Conservation (phyloP, 2,888 invertebrate species). For the Stramonita haemastoma region DNA sequence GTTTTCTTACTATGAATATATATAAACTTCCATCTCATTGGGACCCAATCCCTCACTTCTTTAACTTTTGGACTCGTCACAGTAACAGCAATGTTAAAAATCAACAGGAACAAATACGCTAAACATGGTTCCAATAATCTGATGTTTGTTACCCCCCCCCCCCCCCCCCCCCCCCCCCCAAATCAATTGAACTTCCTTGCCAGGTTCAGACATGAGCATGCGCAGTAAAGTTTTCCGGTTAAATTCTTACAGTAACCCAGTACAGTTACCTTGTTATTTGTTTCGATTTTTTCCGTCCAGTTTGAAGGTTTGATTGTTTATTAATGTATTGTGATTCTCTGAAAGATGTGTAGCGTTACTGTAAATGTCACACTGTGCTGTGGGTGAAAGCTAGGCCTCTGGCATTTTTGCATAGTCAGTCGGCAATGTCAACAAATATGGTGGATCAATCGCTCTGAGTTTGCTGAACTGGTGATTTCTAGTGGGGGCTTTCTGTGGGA, state of each 20-base stretch:
- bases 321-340: not conserved
- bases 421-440: conserved; percentile 53
- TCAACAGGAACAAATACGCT: no score
- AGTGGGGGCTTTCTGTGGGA: no score
- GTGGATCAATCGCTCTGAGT: not conserved
- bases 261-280: not conserved
- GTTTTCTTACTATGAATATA: no score
- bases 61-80: no score
- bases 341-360: not conserved
- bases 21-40: no score
- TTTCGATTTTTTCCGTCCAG: conserved; percentile 22
- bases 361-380: not conserved
- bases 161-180: not conserved
- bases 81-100: no score
- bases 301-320: conserved; percentile 6
- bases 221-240: conserved; percentile 48
- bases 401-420: conserved; percentile 16
- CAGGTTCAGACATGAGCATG: conserved; percentile 44
- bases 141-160: not conserved
- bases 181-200: not conserved
- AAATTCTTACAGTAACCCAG: conserved; percentile 27
- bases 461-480: no score
- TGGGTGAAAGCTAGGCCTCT: not conserved
- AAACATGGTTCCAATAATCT: no score
- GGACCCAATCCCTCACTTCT: no score